Percentiles rank a stretch among this genome's conserved stretches.
phyloP scores from a whole-genome alignment of 2,888 invertebrate genomes.

The Pristionchus japonicus region DNA sequence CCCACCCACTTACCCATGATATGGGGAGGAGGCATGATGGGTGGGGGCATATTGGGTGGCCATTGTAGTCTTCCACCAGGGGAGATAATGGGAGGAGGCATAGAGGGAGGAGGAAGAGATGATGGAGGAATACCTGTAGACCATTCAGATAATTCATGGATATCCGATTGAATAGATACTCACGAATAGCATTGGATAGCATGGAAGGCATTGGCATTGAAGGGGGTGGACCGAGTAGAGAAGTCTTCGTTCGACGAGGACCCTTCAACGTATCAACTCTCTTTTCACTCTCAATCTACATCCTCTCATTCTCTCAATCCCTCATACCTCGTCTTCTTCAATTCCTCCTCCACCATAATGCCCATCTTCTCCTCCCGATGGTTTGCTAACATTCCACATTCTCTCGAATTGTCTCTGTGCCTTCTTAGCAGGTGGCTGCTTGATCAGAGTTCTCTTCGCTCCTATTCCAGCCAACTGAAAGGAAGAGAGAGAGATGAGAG shows the following conservation, averaged over 20 bases:
- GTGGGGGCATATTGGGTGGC: slow-evolving; percentile 34
- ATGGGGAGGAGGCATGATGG: not conserved
- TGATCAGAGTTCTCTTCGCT: slow-evolving; percentile 70
- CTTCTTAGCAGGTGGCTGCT: slow-evolving; percentile 74
- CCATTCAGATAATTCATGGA: not conserved
- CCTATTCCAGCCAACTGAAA: slow-evolving; percentile 53
- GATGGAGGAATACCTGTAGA: not conserved
- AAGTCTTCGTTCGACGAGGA: slow-evolving; percentile 48
- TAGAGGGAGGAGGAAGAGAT: slow-evolving; percentile 24
- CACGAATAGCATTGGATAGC: slow-evolving; percentile 34
- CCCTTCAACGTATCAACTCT: not conserved
- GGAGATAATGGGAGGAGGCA: slow-evolving; percentile 5
- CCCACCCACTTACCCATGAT: not conserved
- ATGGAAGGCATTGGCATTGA: slow-evolving; percentile 47
- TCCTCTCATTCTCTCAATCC: not conserved
- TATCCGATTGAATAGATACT: not conserved
- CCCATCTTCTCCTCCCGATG: slow-evolving; percentile 48
- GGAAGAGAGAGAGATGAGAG: not conserved
- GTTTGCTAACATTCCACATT: slow-evolving; percentile 70
- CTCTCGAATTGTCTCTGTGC: slow-evolving; percentile 74
- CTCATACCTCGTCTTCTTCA: slow-evolving; percentile 22
- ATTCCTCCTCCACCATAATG: not conserved
- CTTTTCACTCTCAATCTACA: not conserved
- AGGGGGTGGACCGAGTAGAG: slow-evolving; percentile 52
- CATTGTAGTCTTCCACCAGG: slow-evolving; percentile 22